Evolutionary conservation across 2,113 vertebrate species (phyloP), one percentile per base, ranked within the genome.

Genomic region (Neopipo cinnamomea): DNA sequence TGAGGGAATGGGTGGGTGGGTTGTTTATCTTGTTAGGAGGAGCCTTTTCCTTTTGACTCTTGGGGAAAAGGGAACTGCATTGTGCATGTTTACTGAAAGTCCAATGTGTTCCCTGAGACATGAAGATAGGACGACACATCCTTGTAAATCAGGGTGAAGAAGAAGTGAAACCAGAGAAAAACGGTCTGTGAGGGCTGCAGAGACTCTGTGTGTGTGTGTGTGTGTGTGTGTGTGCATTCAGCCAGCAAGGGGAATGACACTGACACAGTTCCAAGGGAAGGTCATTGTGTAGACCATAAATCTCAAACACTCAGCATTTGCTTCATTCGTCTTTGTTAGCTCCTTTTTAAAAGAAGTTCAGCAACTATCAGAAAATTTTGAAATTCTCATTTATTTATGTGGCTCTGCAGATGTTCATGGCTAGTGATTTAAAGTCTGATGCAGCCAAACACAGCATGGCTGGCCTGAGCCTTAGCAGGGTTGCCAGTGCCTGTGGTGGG

Each of bases 191-290:
- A 73, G 49, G 58, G 87, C 75, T 70, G 68, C 68, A 95, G 72
- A 91, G 71, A 70, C 67, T n/a, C n/a, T n/a, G n/a, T 15, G 46
- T 5, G 25, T 17, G 65, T 46, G 72, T 20, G 52, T 73, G 88
- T 73, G 46, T 5, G 25, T 17, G 65, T 49, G 72, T 20, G 52
- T 73, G 88, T 73, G 74, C 13, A 1, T 89, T 95, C 89, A 97
- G 82, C 78, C 92, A 91, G 91, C 75, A 83, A 95, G 67, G 79
- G 55, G 91, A 96, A 88, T 91, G 91, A 91, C 95, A 96, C 85
- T 62, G 79, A 85, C 73, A 63, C 81, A 55, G 63, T 92, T 94
- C 86, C 93, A 94, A 90, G 95, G 91, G 89, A 95, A 97, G 96
- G 97, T 97, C 96, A 92, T 76, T 0, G 5, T 10, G 1, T 50